These are phyloP conservation scores for Miltochrista miniata DNA, from an alignment of 2,888 invertebrate genomes.

Conservation along the genomic window DNA sequence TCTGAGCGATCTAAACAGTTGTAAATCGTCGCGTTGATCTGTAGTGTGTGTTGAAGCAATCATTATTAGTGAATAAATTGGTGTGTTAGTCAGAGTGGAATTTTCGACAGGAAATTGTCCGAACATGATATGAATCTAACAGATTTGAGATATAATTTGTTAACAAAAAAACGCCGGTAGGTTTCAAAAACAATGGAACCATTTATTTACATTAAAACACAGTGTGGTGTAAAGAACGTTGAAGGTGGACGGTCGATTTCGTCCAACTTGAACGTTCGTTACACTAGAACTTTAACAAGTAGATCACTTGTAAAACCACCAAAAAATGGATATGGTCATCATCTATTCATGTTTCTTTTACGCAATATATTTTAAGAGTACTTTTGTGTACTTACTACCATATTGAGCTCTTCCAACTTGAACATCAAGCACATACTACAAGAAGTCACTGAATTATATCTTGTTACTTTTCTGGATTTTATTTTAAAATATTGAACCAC, in stretches of 20 bases:
- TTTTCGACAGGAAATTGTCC: constrained; percentile 49
- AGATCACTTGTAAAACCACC: constrained; percentile 4
- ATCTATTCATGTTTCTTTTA: background rate
- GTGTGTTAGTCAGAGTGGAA: constrained; percentile 42
- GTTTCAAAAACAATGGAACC: constrained; percentile 44
- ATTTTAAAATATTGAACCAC: no score
- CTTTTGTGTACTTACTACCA: no score
- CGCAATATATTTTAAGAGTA: background rate
- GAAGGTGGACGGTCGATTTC: constrained; percentile 5
- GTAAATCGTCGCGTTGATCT: constrained; percentile 41
- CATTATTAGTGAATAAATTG: constrained; percentile 35
- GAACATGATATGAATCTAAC: constrained; percentile 41
- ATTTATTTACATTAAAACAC: constrained; percentile 2
- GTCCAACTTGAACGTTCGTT: constrained; percentile 2
- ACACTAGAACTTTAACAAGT: constrained; percentile 9
- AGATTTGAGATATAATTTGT: constrained; percentile 44
- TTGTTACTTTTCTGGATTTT: no score
- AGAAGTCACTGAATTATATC: no score
- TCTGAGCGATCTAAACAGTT: constrained; percentile 36
- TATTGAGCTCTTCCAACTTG: no score
- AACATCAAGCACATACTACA: no score
- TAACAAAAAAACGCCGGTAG: constrained; percentile 37
- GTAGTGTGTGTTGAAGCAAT: constrained; percentile 41
- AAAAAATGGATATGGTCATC: background rate
- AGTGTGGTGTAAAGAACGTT: constrained; percentile 29